These are phyloP conservation scores for Cephus pulcher DNA, from an alignment of 2,888 invertebrate genomes.

Conservation along the genomic window DNA sequence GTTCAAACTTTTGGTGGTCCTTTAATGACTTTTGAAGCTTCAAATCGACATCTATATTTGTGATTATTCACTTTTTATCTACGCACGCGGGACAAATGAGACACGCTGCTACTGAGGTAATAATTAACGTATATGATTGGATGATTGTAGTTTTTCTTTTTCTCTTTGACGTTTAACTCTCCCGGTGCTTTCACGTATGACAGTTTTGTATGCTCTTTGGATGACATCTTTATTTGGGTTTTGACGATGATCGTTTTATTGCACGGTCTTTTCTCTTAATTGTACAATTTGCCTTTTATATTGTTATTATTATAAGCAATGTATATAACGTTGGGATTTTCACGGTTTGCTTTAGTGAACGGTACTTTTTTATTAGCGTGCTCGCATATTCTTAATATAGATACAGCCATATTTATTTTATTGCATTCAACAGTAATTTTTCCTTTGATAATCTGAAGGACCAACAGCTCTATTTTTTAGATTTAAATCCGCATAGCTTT, in stretches of 20 bases:
- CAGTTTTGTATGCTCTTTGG: neutral
- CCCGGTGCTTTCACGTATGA: neutral
- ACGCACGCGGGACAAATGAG: constrained; percentile 38
- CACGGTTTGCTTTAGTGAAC: neutral
- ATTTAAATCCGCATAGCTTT: neutral
- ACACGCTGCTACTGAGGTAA: constrained; percentile 52
- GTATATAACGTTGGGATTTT: neutral
- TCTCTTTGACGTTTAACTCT: constrained; percentile 9
- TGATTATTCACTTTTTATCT: neutral
- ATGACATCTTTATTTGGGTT: neutral
- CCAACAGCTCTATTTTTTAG: neutral
- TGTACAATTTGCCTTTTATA: neutral
- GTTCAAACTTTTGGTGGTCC: neutral
- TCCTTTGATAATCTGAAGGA: neutral
- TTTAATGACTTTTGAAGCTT: neutral
- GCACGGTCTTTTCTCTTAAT: neutral
- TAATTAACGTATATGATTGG: neutral
- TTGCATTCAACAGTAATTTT: neutral
- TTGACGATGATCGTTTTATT: neutral
- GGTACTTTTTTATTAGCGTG: neutral
- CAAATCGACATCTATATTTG: neutral
- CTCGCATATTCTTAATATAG: neutral
- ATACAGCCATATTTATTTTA: neutral
- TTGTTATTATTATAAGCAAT: neutral
- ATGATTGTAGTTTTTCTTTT: neutral